Base-by-base conservation (phyloP, 2,888 invertebrate species). In the Caenorhabditis macrosperma region DNA sequence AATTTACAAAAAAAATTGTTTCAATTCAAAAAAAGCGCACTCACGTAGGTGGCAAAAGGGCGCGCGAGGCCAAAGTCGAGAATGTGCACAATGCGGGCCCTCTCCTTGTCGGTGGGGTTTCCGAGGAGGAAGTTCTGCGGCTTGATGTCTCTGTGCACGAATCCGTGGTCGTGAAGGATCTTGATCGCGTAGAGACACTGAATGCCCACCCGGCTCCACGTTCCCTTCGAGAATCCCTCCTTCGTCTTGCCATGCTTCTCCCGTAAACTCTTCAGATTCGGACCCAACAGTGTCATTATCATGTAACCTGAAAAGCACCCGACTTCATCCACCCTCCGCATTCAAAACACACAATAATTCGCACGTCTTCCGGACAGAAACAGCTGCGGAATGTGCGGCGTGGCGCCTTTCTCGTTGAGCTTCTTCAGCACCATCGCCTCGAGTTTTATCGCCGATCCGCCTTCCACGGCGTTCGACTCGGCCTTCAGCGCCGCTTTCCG, bases 381-480 rank as follows among this genome's bases (percentile, higher is more conserved):
- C 2, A 85, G 71, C 10, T 61, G 38, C 15, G 87, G 86, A 54
- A 88, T 79, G 69, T 88, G 88, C 15, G 85, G 82, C 52, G 71
- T 71, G n/a, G 82, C 69, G 5, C 84, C 84, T 22, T 79, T 72
- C 17, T 77, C 72, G 67, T 85, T 83, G 33, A 87, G 57, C 17
- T 75, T 69, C 15, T 76, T 55, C 26, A 87, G 74, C 1, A 86
- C 72, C n/a, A 71, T 28, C 33, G 78, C 82, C 79, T 88, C 87
- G 28, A 88, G 69, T 41, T 88, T 88, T 64, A 88, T 88, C 6
- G 87, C 87, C 7, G 84, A 80, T 69, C 88, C 88, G 17, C 88
- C 88, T 59, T 86, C 87, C 10, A 85, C 79, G n/a, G 85, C 86
- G 72, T 86, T 87, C 10, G 87, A 81, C 55, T 88, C 88, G 2